phyloP scores from a whole-genome alignment of 92 coral and sea anemone species.

The Parazoanthus darwini region DNA sequence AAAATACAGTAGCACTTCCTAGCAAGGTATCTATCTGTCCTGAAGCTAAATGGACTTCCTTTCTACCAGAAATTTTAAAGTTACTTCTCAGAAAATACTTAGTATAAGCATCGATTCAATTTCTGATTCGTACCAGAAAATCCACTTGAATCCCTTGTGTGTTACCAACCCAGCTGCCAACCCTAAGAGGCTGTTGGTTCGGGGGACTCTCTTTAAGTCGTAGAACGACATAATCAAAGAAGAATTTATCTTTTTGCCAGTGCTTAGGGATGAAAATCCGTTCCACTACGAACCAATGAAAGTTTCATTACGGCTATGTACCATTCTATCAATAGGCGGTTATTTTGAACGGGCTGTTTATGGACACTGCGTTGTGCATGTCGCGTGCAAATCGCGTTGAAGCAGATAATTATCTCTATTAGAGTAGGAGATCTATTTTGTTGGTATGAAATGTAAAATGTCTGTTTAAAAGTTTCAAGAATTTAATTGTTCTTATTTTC shows the following conservation, averaged over 20 bases:
- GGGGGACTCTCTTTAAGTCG: not conserved
- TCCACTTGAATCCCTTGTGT: not conserved
- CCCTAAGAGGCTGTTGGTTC: not conserved
- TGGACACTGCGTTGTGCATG: not conserved
- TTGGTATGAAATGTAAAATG: no score
- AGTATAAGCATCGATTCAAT: no score
- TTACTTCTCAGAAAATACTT: no score
- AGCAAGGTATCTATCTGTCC: no score
- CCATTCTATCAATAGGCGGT: no score
- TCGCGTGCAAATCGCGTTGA: not conserved
- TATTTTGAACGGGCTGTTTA: not conserved
- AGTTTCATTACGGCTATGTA: no score
- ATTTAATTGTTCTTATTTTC: not conserved
- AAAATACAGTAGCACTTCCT: no score
- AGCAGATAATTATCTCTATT: not conserved
- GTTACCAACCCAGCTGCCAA: conserved; percentile 1
- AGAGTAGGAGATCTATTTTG: no score
- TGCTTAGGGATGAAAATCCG: not conserved
- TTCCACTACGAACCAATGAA: not conserved
- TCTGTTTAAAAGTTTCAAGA: not conserved
- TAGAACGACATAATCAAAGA: conserved; percentile 2
- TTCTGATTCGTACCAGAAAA: not conserved
- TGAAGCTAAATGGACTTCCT: no score
- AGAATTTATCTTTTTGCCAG: not conserved
- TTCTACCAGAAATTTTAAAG: no score